These are phyloP conservation scores for Sesia bembeciformis DNA, from an alignment of 2,888 invertebrate species.

Conservation along the genomic window DNA sequence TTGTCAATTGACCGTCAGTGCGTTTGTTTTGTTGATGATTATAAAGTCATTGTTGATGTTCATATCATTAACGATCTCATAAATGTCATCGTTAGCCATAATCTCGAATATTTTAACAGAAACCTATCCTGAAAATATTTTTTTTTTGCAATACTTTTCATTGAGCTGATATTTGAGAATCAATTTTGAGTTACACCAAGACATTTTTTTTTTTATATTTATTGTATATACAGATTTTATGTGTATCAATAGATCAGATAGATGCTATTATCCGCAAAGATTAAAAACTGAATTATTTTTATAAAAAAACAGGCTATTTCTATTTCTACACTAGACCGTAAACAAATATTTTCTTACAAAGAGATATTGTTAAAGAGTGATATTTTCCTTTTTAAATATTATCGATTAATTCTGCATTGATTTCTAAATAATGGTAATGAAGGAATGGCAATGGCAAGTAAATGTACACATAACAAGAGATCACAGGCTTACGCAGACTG, in stretches of 20 bases:
- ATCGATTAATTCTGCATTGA: slow-evolving; percentile 37
- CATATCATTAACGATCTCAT: no score
- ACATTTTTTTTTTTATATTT: not conserved
- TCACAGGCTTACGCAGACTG: slow-evolving; percentile 16
- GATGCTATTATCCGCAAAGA: slow-evolving; percentile 27
- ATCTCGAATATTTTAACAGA: no score
- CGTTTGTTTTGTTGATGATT: no score
- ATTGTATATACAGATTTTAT: not conserved
- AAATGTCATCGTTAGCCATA: no score
- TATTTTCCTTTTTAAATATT: not conserved
- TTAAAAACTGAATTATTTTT: slow-evolving; percentile 10
- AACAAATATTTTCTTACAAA: not conserved
- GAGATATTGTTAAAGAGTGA: not conserved
- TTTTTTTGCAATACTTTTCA: no score
- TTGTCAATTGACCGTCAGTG: no score
- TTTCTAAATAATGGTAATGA: slow-evolving; percentile 20
- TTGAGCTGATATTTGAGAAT: not conserved
- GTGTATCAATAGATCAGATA: slow-evolving; percentile 22
- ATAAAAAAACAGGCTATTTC: slow-evolving; percentile 31
- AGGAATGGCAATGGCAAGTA: slow-evolving; percentile 24
- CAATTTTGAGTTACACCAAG: not conserved
- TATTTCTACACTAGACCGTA: slow-evolving; percentile 10
- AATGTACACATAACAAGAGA: slow-evolving; percentile 19
- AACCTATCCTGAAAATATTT: no score
- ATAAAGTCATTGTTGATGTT: no score